phyloP scores from a whole-genome alignment of 2,888 invertebrate genomes.

The Eupeodes latifasciatus region DNA sequence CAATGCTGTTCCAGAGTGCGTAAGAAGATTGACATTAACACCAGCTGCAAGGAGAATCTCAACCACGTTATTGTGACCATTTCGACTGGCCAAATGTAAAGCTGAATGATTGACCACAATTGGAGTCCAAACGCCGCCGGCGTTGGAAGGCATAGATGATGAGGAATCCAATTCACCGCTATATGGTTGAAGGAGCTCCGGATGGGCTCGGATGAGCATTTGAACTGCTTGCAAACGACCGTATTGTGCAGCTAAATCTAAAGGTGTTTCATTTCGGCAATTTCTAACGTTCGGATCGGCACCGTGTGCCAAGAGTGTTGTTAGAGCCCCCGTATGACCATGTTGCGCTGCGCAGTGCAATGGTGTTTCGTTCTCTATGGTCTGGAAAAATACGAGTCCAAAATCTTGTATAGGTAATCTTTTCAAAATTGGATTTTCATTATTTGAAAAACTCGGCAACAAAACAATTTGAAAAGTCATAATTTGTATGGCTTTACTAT shows the following conservation, averaged over 20 bases:
- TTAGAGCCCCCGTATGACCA: constrained; percentile 94
- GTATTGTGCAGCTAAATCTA: constrained; percentile 97
- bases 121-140: not conserved
- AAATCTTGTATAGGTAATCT: too few relatives aligned
- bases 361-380: constrained; percentile 95
- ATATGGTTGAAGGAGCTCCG: constrained; percentile 91
- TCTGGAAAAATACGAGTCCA: constrained; percentile 85
- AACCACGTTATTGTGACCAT: constrained; percentile 95
- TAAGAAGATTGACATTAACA: constrained; percentile 93
- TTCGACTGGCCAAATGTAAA: constrained; percentile 96
- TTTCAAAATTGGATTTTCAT: too few relatives aligned
- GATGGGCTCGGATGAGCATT: constrained; percentile 92
- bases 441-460: too few relatives aligned
- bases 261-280: constrained; percentile 93
- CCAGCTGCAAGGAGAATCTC: constrained; percentile 92
- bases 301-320: constrained; percentile 91
- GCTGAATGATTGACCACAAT: constrained; percentile 88
- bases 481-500: too few relatives aligned
- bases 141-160: not conserved
- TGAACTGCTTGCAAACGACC: constrained; percentile 94
- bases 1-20: constrained; percentile 94
- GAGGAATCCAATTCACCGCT: constrained; percentile 80
- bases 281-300: constrained; percentile 96
- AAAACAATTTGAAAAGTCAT: too few relatives aligned
- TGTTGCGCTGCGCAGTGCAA: constrained; percentile 97